Evolutionary conservation across 1,140 invertebrate genomes (phyloP).

Genomic region (Sycophila sp.): DNA sequence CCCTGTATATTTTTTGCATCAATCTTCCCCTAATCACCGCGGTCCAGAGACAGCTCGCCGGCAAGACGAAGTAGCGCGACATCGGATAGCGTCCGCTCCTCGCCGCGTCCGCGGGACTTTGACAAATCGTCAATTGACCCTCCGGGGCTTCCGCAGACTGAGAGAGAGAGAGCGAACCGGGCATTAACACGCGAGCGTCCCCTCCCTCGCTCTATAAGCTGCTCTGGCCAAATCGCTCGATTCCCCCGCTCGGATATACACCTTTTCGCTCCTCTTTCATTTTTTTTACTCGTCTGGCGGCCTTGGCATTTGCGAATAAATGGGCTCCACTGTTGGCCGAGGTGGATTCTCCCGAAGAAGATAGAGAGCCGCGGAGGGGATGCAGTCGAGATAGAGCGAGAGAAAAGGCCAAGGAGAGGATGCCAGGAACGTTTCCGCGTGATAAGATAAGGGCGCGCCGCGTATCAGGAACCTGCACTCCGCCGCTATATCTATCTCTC

Average conservation of each 20-base stretch:
- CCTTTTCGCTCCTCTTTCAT: background rate
- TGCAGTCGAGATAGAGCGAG: constrained; percentile 26
- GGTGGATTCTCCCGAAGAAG: constrained; percentile 18
- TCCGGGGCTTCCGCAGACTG: background rate
- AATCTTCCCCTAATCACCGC: constrained; percentile 23
- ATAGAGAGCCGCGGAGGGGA: constrained; percentile 42
- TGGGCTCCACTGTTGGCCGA: constrained; percentile 60
- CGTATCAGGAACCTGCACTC: constrained; percentile 44
- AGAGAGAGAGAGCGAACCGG: too few relatives aligned
- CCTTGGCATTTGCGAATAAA: constrained; percentile 65
- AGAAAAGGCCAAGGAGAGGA: constrained; percentile 25
- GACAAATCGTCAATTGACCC: constrained; percentile 55
- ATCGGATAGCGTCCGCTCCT: background rate
- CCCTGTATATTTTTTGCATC: constrained; percentile 9
- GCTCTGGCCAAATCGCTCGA: background rate
- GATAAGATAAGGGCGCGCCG: constrained; percentile 60
- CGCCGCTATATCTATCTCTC: constrained; percentile 29
- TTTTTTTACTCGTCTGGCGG: constrained; percentile 31
- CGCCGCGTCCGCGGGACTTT: constrained; percentile 44
- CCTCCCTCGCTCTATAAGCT: too few relatives aligned
- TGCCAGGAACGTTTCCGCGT: constrained; percentile 57
- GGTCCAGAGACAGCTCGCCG: background rate
- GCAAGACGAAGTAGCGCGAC: background rate
- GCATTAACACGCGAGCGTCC: too few relatives aligned
- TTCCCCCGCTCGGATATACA: too few relatives aligned